A percentile compares a stretch with the other conserved stretches of the same genome.
Conservation (phyloP, 92 coral and sea anemone species). For the Zoanthus sansibaricus region DNA sequence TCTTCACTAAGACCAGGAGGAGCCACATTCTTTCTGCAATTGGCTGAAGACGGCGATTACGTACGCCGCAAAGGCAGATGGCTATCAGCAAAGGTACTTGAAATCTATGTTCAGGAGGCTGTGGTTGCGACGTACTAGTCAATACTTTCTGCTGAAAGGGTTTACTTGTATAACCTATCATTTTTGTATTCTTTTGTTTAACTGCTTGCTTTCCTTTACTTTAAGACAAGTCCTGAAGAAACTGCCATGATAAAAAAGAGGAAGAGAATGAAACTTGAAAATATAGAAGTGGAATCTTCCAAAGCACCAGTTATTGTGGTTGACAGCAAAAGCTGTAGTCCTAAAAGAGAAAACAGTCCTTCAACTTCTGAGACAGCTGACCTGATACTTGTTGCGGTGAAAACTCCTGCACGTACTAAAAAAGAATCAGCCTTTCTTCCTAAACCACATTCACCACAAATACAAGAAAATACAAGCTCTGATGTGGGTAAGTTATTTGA, state of each 20-base stretch:
- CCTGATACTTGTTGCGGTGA: constrained; percentile 7
- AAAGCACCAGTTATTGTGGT: background rate
- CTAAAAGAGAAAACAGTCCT: constrained; percentile 4
- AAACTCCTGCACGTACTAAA: constrained; percentile 10
- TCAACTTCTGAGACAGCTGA: constrained; percentile 31
- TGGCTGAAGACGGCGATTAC: too few species aligned
- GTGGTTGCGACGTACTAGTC: too few species aligned
- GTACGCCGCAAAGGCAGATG: too few species aligned
- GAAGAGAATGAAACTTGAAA: constrained; percentile 29
- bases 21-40: too few species aligned
- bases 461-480: background rate
- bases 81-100: too few species aligned
- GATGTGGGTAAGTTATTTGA: constrained; percentile 5
- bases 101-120: too few species aligned
- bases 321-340: background rate
- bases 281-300: background rate
- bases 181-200: too few species aligned
- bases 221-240: constrained; percentile 22
- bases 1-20: too few species aligned
- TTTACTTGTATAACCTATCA: too few species aligned
- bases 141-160: too few species aligned
- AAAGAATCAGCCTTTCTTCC: background rate
- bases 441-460: constrained; percentile 5
- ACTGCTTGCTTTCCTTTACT: background rate
- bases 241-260: background rate